Base-by-base conservation (phyloP, 2,113 vertebrate species). In the Hipposideros armiger region DNA sequence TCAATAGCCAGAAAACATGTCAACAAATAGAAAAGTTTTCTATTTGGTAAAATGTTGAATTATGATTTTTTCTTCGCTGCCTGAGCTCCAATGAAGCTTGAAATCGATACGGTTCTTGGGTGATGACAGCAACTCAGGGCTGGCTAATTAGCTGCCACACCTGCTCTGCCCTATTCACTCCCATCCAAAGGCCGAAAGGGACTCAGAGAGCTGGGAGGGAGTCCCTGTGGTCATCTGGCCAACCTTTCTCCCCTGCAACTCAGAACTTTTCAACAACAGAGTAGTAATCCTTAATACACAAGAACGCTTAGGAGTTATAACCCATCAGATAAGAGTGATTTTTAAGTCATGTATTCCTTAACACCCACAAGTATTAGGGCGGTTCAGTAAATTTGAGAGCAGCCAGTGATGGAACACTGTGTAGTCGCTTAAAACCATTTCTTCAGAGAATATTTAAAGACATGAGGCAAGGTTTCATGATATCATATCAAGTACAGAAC, bases 31-130 rank as follows among this genome's bases (percentile, higher is more conserved):
- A 56, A 70, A 90, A 30, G 20, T 69, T 69, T 77, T 42, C 90
- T 36, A 17, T 64, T 90, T 66, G 42, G 50, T 60, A 87, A 96
- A 87, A 93, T 91, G 58, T 56, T 81, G 66, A 76, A 83, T 74
- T 64, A 42, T 22, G 36, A 4, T 56, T 58, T 94, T 84, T 74
- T 81, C 91, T 95, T 80, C 86, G 52, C 85, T 52, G 64, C 82
- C 83, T 83, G n/a, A 70, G 82, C 16, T 8, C 62, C 62, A 45
- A 0, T 26, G 76, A 87, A 92, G 83, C 84, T 90, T 91, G 58
- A 95, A 91, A 91, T 93, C 36, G 69, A 86, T 74, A n/a, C 3
- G 50, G 60, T 83, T 81, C 83, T 84, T 28, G 20, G 87, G 85
- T 26, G 32, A 58, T 11, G 19, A 67, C 20, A 78, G 56, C 0